These are phyloP conservation scores for Leptestheria dahalacensis DNA, from an alignment of 1,140 invertebrate species.

Conservation along the genomic window DNA sequence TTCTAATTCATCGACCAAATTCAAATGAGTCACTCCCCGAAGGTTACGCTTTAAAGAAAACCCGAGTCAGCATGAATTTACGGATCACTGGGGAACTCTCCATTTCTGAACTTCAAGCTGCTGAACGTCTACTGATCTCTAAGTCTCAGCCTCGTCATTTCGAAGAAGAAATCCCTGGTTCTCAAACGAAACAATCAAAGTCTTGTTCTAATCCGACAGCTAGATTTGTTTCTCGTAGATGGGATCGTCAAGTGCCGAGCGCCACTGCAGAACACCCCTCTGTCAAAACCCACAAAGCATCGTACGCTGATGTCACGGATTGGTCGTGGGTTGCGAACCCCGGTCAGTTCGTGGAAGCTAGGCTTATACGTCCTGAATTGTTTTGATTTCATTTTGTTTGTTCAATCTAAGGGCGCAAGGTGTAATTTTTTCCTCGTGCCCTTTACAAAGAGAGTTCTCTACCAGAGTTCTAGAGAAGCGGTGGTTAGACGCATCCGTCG, in stretches of 20 bases:
- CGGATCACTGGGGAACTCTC: background rate
- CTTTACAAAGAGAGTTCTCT: too few relatives aligned
- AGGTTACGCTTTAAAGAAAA: background rate
- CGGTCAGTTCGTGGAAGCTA: too few relatives aligned
- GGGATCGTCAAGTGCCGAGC: background rate
- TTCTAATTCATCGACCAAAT: background rate
- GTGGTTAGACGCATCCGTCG: too few relatives aligned
- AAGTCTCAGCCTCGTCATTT: background rate
- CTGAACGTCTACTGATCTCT: background rate
- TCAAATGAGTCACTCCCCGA: background rate
- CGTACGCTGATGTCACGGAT: too few relatives aligned
- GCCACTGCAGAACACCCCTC: background rate
- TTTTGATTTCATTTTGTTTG: too few relatives aligned
- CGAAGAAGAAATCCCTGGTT: background rate
- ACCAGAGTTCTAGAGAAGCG: too few relatives aligned
- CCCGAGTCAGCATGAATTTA: background rate
- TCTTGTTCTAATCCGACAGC: background rate
- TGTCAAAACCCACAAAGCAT: background rate
- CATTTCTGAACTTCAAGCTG: background rate
- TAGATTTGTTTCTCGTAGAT: conserved; percentile 9
- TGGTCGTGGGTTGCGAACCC: too few relatives aligned
- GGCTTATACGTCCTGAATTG: too few relatives aligned
- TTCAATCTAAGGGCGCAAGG: too few relatives aligned
- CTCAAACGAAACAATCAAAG: background rate
- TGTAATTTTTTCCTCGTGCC: too few relatives aligned